Evolutionary conservation across 1,140 invertebrate species (phyloP), one percentile per base, ranked within the genome.

Genomic region (Scaptomyza graminum): DNA sequence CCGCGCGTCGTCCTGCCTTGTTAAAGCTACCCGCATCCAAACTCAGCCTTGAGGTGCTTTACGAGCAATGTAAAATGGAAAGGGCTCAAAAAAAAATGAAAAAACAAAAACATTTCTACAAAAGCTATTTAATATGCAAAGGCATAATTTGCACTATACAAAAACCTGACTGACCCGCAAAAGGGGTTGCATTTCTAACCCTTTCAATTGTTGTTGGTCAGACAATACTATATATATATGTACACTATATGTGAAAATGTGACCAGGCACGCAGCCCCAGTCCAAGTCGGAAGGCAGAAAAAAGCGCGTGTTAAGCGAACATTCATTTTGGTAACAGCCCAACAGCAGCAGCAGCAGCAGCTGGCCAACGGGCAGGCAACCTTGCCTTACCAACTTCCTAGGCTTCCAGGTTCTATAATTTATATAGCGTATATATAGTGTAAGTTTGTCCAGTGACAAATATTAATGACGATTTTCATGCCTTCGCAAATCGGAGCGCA

Each of bases 401-500:
- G 43, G 66, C 18, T 0, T 0, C 59, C 68, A 67, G 60, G 65
- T 51, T 78, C 64, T 76, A 71, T 88, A 79, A 88, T 88, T 88
- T 88, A 88, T 88, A 88, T 74, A 18, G 28, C 7, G 28, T 31
- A 31, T 34, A 9, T 31, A 6, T 31, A 6, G 3, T 3, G 8
- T 70, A 70, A 74, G 60, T 69, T 67, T 65, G 84, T 74, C 74
- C 85, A 89, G 84, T 89, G 84, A 89, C 84, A 89, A 89, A 89
- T 89, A 89, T 89, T 89, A 89, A 89, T 89, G 84, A 84, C 80
- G 71, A 89, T 89, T 89, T 89, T 89, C 84, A 89, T 89, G 85
- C 84, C 84, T 84, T 72, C 84, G 65, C 69, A 80, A 82, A 75
- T 76, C 71, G 65, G 41, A 31, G 43, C 25, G 22, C 4, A 39